Conservation (phyloP, 2,888 invertebrate genomes). For the Unio pictorum region DNA sequence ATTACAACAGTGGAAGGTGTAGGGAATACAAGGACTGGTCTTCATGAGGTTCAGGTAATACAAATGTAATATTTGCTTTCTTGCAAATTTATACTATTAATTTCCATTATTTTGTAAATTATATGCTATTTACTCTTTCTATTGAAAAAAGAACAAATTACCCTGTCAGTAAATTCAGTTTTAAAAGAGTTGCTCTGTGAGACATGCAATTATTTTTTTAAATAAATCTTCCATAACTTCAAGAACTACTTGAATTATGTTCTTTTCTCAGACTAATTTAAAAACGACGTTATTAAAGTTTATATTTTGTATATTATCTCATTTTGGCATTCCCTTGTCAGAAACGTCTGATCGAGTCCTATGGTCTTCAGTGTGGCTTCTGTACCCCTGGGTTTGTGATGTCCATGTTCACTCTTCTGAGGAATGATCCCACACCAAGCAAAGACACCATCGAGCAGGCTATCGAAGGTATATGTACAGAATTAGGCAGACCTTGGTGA, state of each 20-base stretch:
- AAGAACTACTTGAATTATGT: no score
- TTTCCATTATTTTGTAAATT: no score
- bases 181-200: no score
- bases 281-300: no score
- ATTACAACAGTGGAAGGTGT: constrained; percentile 68
- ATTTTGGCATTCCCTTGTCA: constrained; percentile 8
- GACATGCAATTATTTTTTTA: no score
- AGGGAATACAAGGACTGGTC: constrained; percentile 51
- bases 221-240: not conserved
- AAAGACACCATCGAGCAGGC: constrained; percentile 33
- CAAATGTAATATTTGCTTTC: not conserved
- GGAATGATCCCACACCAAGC: constrained; percentile 34
- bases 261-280: no score
- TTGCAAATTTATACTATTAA: not conserved
- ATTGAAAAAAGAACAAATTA: no score
- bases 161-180: no score
- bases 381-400: constrained; percentile 47
- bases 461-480: constrained; percentile 24
- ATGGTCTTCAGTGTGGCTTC: constrained; percentile 47
- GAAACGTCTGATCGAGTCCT: constrained; percentile 35
- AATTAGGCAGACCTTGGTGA: no score
- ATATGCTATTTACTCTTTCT: no score
- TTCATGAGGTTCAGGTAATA: constrained; percentile 62
- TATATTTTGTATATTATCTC: no score
- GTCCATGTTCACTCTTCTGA: constrained; percentile 40